These are phyloP conservation scores for Periophthalmus modestus DNA, from an alignment of 2,113 vertebrate species.

Conservation along the genomic window DNA sequence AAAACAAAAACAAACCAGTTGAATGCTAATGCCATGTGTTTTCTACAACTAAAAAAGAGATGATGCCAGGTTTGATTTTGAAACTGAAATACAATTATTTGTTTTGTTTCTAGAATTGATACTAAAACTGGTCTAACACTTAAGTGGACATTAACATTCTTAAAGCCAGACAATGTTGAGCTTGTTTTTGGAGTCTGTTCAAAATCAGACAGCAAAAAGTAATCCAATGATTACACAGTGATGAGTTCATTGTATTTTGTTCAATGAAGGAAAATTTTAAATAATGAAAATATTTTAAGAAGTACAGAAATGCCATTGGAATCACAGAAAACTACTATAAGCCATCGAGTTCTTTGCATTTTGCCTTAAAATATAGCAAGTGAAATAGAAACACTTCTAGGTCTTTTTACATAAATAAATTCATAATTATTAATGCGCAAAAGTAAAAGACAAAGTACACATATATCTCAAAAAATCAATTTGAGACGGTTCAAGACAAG, in stretches of 20 bases:
- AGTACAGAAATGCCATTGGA: slow-evolving; percentile 61
- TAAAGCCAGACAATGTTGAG: neutral
- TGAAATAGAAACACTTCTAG: slow-evolving; percentile 48
- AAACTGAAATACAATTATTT: neutral
- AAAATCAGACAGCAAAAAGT: slow-evolving; percentile 39
- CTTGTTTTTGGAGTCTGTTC: neutral
- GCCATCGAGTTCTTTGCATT: slow-evolving; percentile 55
- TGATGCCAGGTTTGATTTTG: neutral
- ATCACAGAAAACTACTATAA: slow-evolving; percentile 62
- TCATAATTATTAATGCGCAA: slow-evolving; percentile 68
- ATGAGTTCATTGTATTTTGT: slow-evolving; percentile 38
- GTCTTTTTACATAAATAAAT: slow-evolving; percentile 62
- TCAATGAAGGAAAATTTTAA: slow-evolving; percentile 37
- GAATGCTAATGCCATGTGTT: neutral
- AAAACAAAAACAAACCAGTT: too few species aligned
- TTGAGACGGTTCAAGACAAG: slow-evolving; percentile 59
- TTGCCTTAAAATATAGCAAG: slow-evolving; percentile 57
- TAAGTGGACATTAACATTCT: neutral
- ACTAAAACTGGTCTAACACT: neutral
- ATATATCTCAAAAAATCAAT: slow-evolving; percentile 65
- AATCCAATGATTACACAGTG: slow-evolving; percentile 47
- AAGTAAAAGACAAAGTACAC: slow-evolving; percentile 71
- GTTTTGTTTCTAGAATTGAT: neutral
- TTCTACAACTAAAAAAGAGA: neutral
- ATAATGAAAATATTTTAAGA: slow-evolving; percentile 39